Percentiles rank a stretch among this genome's conserved stretches.
Conservation (phyloP, 2,888 invertebrate genomes). For the Caenorhabditis sp. region DNA sequence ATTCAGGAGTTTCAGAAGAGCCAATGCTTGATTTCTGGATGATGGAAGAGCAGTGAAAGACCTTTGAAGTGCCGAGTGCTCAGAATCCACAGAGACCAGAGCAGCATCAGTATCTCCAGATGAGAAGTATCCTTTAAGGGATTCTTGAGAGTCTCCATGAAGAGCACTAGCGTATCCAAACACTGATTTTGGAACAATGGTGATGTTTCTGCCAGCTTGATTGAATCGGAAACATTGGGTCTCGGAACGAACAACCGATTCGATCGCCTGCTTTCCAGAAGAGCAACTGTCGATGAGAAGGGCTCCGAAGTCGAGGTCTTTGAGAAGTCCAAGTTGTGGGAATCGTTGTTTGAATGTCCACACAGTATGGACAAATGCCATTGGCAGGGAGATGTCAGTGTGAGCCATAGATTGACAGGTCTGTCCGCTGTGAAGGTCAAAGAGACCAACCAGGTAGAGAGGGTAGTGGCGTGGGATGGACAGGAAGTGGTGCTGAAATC, state of each 20-base stretch:
- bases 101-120: constrained; percentile 76
- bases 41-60: constrained; percentile 76
- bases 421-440: constrained; percentile 79
- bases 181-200: constrained; percentile 79
- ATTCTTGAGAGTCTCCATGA: constrained; percentile 71
- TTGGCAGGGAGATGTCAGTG: constrained; percentile 79
- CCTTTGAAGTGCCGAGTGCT: constrained; percentile 64
- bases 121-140: constrained; percentile 77
- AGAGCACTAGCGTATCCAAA: constrained; percentile 74
- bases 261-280: constrained; percentile 70
- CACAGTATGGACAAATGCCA: constrained; percentile 81
- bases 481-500: constrained; percentile 76
- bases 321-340: constrained; percentile 75
- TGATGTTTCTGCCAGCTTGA: constrained; percentile 80
- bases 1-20: constrained; percentile 76
- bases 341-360: constrained; percentile 80
- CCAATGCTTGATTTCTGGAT: constrained; percentile 74
- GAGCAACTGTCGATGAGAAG: constrained; percentile 80
- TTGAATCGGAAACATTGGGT: constrained; percentile 79
- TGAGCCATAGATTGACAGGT: constrained; percentile 75
- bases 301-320: constrained; percentile 79
- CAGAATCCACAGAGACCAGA: constrained; percentile 75
- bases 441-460: constrained; percentile 78
- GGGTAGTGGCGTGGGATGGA: constrained; percentile 79
- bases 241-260: constrained; percentile 77